Base-by-base conservation (phyloP, 2,888 invertebrate genomes). In the Metacarcinus magister region DNA sequence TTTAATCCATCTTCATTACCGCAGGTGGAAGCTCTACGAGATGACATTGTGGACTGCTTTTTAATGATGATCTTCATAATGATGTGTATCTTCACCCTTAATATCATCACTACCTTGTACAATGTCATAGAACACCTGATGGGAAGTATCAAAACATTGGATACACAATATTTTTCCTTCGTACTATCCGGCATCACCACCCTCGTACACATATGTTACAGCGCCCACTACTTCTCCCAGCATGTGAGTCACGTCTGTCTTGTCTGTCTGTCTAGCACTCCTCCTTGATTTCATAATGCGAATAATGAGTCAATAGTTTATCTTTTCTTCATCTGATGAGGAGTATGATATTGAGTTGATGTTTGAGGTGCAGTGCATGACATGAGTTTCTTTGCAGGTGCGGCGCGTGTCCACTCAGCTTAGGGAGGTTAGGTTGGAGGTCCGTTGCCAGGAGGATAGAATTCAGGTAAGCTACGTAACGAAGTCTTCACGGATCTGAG, bases 171-270 rank as follows among this genome's bases (percentile, higher is more conserved):
- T 23, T 10, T 67, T 16, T 67, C 19, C 19, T 67, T 19, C n/a
- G 13, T 48, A 48, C 7, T 67, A 19, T 5, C n/a, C 0, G 19
- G 67, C 67, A 19, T 16, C 67, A 19, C 67, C 67, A 67, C 67
- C 19, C 67, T 67, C 67, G 5, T 67, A 5, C 67, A 67, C 67
- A 23, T 19, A 19, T 67, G 67, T n/a, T 67, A 67, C 67, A 67
- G 67, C 67, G n/a, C 67, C 67, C 67, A 67, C n/a, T 5, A 67
- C n/a, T 67, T 67, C 67, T 67, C 67, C 67, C 67, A 67, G 67
- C 67, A 67, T 16, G 67, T 67, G n/a, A 67, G n/a, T 23, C 4
- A 5, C 67, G 67, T 19, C 39, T 39, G 39, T 39, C 39, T 39
- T 39, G 39, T 39, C 39, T 39, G 39, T 39, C 39, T 39, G 39